Evolutionary conservation across 2,113 vertebrate species (phyloP).

Genomic region (Bubo scandiacus): DNA sequence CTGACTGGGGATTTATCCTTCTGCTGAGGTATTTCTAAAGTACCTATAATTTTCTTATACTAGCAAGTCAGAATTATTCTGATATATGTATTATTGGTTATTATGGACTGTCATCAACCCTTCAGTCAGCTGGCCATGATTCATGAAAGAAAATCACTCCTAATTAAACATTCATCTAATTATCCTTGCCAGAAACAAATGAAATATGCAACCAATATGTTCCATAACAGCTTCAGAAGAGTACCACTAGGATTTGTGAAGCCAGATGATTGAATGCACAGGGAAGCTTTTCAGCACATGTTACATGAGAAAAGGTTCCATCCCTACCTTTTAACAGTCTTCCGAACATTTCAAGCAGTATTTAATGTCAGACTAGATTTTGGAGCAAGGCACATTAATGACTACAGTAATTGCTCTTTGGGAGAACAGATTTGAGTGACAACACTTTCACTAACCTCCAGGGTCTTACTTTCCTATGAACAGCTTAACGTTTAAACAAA

Average conservation of each 20-base stretch:
- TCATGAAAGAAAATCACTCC: constrained; percentile 59
- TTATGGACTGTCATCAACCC: constrained; percentile 62
- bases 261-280: constrained; percentile 43
- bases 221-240: constrained; percentile 53
- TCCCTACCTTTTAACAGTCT: constrained; percentile 65
- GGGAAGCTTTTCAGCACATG: constrained; percentile 45
- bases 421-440: constrained; percentile 68
- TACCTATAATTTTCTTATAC: constrained; percentile 48
- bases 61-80: constrained; percentile 26
- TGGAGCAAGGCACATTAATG: constrained; percentile 53
- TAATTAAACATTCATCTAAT: constrained; percentile 68
- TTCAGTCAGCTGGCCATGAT: constrained; percentile 64
- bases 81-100: constrained; percentile 54
- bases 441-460: constrained; percentile 66
- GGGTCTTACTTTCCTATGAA: constrained; percentile 45
- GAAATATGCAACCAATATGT: constrained; percentile 68
- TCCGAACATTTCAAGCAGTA: constrained; percentile 48
- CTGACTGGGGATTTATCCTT: constrained; percentile 29
- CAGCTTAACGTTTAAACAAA: constrained; percentile 59
- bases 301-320: constrained; percentile 34
- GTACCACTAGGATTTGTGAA: constrained; percentile 56
- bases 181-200: constrained; percentile 69
- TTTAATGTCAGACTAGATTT: constrained; percentile 64
- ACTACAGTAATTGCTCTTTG: constrained; percentile 62
- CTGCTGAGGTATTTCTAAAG: constrained; percentile 36